Evolutionary conservation across 2,888 invertebrate genomes (phyloP).

Genomic region (Lithodes maja): DNA sequence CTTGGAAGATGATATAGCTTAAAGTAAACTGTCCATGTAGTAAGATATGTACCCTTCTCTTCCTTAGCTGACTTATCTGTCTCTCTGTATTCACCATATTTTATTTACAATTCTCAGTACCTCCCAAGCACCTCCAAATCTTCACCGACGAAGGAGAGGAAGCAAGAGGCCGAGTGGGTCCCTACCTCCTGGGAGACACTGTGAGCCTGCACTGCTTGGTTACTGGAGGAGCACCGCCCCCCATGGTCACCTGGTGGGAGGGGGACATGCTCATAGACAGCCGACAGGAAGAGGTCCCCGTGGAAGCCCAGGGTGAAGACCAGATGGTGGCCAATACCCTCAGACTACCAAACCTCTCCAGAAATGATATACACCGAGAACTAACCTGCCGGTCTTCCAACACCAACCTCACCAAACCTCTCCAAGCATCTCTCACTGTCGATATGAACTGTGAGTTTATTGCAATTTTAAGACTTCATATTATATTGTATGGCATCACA

Average conservation of each 20-base stretch:
- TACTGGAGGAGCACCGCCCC: conserved; percentile 58
- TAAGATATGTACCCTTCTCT: background rate
- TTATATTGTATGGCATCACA: background rate
- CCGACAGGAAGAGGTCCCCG: conserved; percentile 41
- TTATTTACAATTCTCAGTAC: conserved; percentile 34
- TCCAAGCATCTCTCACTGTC: conserved; percentile 50
- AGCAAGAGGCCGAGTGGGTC: conserved; percentile 46
- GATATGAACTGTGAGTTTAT: conserved; percentile 67
- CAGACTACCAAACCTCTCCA: conserved; percentile 21
- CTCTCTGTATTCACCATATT: background rate
- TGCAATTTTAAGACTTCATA: background rate
- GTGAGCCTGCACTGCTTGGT: conserved; percentile 54
- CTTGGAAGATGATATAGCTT: no score
- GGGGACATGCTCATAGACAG: conserved; percentile 15
- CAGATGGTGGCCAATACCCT: conserved; percentile 58
- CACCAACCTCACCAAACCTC: conserved; percentile 59
- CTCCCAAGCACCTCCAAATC: conserved; percentile 48
- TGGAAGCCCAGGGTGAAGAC: conserved; percentile 40
- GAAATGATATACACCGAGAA: conserved; percentile 47
- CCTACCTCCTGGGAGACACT: conserved; percentile 55
- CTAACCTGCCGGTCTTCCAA: conserved; percentile 63
- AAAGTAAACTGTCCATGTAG: no score
- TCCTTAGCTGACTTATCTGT: background rate
- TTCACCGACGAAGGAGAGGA: conserved; percentile 47
- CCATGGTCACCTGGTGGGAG: conserved; percentile 67